A percentile compares a stretch with the other conserved stretches of the same genome.
These are phyloP conservation scores for Gymnorhina tibicen DNA, from an alignment of 2,113 vertebrate genomes.

Conservation along the genomic window DNA sequence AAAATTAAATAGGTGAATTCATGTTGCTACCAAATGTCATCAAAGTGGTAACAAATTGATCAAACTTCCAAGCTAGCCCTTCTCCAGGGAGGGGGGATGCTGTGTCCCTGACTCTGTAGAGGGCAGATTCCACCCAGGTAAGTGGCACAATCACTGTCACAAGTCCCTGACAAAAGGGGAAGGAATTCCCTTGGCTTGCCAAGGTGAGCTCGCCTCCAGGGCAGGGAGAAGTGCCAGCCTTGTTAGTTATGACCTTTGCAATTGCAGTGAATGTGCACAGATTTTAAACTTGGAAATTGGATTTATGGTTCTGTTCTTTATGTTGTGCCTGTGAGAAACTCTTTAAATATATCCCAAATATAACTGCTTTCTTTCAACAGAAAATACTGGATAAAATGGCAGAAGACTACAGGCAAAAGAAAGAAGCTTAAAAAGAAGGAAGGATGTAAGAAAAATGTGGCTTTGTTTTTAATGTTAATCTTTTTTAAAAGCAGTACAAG, in stretches of 20 bases:
- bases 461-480: slow-evolving; percentile 81
- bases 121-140: background rate
- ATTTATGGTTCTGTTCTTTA: background rate
- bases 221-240: background rate
- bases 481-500: slow-evolving; percentile 76
- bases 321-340: background rate
- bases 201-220: background rate
- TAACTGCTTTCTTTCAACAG: slow-evolving; percentile 39
- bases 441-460: slow-evolving; percentile 65
- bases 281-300: background rate
- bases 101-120: background rate
- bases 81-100: background rate
- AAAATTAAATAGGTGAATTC: background rate
- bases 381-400: slow-evolving; percentile 83
- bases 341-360: background rate
- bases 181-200: background rate
- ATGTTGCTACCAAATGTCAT: background rate
- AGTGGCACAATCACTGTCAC: background rate
- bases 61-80: background rate
- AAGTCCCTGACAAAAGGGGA: background rate
- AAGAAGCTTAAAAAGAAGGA: slow-evolving; percentile 68
- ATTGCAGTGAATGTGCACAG: background rate
- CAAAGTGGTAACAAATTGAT: background rate
- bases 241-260: background rate
- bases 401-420: slow-evolving; percentile 77